A percentile compares a stretch with the other conserved stretches of the same genome.
These are phyloP conservation scores for Acanthaster planci DNA, from an alignment of 35 echinoderm and acorn worm species.

Conservation along the genomic window DNA sequence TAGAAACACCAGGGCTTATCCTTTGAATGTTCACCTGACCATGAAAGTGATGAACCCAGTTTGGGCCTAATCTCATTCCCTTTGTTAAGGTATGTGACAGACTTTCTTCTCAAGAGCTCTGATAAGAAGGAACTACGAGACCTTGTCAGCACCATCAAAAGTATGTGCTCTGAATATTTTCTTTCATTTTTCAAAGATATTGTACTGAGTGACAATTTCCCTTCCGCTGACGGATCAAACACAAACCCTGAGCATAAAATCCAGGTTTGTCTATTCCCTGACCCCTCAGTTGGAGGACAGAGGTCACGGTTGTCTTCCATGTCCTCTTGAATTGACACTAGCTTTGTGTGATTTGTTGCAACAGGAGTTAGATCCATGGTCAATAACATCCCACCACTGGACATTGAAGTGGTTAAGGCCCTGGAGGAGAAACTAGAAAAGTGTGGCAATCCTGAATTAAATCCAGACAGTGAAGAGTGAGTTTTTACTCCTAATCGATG, in stretches of 20 bases:
- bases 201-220: too few species aligned
- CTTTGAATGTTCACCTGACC: too few species aligned
- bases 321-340: too few species aligned
- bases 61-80: neutral
- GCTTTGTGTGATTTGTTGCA: neutral
- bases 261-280: too few species aligned
- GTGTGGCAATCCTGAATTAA: constrained; percentile 79
- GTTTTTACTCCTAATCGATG: neutral
- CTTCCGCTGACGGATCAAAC: too few species aligned
- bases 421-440: constrained; percentile 77
- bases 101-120: constrained; percentile 56
- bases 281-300: too few species aligned
- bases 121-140: constrained; percentile 58
- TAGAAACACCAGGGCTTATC: too few species aligned
- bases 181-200: too few species aligned
- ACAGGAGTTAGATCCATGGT: constrained; percentile 69
- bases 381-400: constrained; percentile 64
- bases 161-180: constrained; percentile 34
- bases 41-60: too few species aligned
- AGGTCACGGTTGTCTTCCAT: too few species aligned
- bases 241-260: too few species aligned
- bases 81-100: constrained; percentile 84
- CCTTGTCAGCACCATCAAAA: constrained; percentile 81
- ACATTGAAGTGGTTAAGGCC: constrained; percentile 69
- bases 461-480: constrained; percentile 93